Percentiles rank a stretch among this genome's conserved stretches.
phyloP scores from a whole-genome alignment of 1,140 invertebrate species.

The Lasioglossum baleicum region DNA sequence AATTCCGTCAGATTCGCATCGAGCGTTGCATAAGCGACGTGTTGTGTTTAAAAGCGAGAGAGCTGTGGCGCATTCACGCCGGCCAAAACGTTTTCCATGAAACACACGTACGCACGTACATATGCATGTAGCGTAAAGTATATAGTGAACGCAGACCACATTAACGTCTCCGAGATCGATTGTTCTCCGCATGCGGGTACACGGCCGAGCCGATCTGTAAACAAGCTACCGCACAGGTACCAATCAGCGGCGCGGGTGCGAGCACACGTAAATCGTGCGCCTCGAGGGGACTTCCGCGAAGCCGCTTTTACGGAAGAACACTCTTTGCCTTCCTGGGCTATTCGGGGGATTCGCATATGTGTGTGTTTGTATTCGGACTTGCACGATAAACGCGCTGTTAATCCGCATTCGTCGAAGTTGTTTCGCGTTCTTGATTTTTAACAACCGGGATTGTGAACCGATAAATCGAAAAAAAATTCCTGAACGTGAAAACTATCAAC shows the following conservation, averaged over 20 bases:
- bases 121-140: too few relatives aligned
- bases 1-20: too few relatives aligned
- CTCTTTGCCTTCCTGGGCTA: not conserved
- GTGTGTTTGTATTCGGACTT: not conserved
- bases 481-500: too few relatives aligned
- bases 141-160: too few relatives aligned
- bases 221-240: slow-evolving; percentile 22
- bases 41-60: too few relatives aligned
- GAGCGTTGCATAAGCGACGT: too few relatives aligned
- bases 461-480: too few relatives aligned
- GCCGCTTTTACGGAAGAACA: not conserved
- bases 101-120: too few relatives aligned
- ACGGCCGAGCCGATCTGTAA: slow-evolving; percentile 5
- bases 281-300: slow-evolving; percentile 26
- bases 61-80: not conserved
- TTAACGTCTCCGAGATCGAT: slow-evolving; percentile 10
- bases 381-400: not conserved
- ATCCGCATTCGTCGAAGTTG: too few relatives aligned
- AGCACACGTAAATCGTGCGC: slow-evolving; percentile 20
- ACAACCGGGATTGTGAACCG: too few relatives aligned
- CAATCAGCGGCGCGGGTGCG: slow-evolving; percentile 25
- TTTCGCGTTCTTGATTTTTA: too few relatives aligned
- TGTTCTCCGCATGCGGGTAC: slow-evolving; percentile 8
- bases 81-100: not conserved
- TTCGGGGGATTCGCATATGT: slow-evolving; percentile 2